Conservation (phyloP, 2,113 vertebrate species). For the Dromas ardeola region DNA sequence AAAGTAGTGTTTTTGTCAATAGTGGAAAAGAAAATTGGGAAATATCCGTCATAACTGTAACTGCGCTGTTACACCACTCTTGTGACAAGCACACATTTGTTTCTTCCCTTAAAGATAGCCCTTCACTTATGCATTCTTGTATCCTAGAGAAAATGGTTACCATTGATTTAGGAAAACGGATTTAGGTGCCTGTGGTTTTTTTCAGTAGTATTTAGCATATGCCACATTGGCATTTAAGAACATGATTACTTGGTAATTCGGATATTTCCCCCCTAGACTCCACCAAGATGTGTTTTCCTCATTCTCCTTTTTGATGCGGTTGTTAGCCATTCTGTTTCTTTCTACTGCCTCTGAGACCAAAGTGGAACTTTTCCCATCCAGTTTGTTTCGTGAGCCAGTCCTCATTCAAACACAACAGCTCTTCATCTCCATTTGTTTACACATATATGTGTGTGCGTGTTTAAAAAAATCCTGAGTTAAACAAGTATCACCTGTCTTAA, state of each 20-base stretch:
- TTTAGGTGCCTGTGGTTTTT: not conserved
- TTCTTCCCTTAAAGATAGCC: not conserved
- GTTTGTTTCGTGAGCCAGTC: not conserved
- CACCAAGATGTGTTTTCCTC: not conserved
- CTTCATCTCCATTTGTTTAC: not conserved
- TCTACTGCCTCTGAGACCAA: not conserved
- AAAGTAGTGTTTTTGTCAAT: not conserved
- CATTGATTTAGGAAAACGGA: not conserved
- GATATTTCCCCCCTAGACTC: not conserved
- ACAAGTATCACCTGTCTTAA: not conserved
- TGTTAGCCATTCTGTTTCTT: not conserved
- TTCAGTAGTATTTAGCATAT: not conserved
- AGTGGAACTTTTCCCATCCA: not conserved
- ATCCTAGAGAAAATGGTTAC: not conserved
- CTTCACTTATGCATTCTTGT: not conserved
- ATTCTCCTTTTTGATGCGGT: not conserved
- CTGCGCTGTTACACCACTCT: not conserved
- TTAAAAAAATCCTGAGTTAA: not conserved
- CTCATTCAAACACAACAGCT: not conserved
- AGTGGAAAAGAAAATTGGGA: not conserved
- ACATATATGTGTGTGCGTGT: not conserved
- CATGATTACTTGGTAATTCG: not conserved
- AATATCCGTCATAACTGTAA: not conserved
- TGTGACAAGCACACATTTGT: not conserved
- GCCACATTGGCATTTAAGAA: not conserved